Base-by-base conservation (phyloP, 2,797 vertebrate genomes). In the Brachymystax lenok region DNA sequence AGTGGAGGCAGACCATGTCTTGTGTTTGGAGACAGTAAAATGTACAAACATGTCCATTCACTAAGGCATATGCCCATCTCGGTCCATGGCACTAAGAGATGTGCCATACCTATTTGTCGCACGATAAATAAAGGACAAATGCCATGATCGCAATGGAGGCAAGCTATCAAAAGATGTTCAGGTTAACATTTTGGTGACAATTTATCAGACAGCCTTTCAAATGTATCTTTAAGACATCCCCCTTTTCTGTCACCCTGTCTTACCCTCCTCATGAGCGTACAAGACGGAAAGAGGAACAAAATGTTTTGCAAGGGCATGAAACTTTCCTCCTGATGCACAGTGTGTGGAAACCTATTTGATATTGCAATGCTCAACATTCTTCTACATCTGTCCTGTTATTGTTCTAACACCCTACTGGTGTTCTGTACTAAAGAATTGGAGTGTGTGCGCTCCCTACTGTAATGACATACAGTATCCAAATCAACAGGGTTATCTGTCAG, bases 401-500 rank as follows among this genome's bases (percentile, higher is more conserved):
- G 79, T 81, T 63, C 24, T 21, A n/a, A 21, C 19, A 21, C 19
- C 56, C n/a, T 8, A 21, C 74, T 73, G n/a, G 28, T 6, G 33
- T 51, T 74, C 19, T 73, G 33, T 24, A n/a, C 61, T 61, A 77
- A 86, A 72, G 82, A 78, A 87, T 82, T 67, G 80, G 71, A 10
- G 78, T 27, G 76, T n/a, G 84, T 82, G 40, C 79, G 74, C 74
- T 40, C 64, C 76, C 73, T 3, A 83, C 73, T 80, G 87, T 87
- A 90, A 88, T 77, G 77, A 81, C 88, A 69, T 50, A 46, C 10
- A 46, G 40, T 46, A 89, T 90, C 88, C 86, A 90, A 89, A 91
- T 89, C 80, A 64, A 68, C 66, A 3, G 83, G 91, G 85, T 92
- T 90, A 93, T 92, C 93, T 87, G 88, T 92, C 87, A 92, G 93